A percentile compares a stretch with the other conserved stretches of the same genome.
phyloP scores from a whole-genome alignment of 2,113 vertebrate species.

The Prochilodus magdalenae region DNA sequence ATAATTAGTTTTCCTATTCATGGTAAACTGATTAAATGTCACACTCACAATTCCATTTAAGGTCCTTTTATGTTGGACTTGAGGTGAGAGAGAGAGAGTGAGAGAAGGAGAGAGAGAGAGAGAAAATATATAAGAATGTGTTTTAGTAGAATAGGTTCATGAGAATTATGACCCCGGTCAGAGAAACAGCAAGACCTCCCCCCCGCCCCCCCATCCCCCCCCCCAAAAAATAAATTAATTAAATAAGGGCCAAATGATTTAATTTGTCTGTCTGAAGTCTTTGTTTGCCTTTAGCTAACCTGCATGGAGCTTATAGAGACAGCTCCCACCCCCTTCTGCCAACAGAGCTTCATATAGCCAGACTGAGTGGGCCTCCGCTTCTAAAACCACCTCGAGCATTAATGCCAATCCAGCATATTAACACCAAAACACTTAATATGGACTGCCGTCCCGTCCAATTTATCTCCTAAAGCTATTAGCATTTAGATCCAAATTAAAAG shows the following conservation, averaged over 20 bases:
- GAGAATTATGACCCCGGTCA: no score
- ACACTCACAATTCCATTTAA: neutral
- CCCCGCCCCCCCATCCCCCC: no score
- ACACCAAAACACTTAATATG: neutral
- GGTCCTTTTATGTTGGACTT: slow-evolving; percentile 1
- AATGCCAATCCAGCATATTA: slow-evolving; percentile 18
- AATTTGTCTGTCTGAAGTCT: slow-evolving; percentile 28
- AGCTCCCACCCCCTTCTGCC: slow-evolving; percentile 14
- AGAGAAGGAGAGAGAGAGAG: neutral
- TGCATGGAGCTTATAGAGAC: slow-evolving; percentile 21
- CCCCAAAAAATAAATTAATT: no score
- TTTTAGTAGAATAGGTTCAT: neutral
- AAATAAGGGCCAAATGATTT: slow-evolving; percentile 19
- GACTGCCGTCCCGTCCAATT: neutral
- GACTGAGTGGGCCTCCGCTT: slow-evolving; percentile 15
- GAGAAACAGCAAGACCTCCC: neutral
- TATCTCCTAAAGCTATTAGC: neutral
- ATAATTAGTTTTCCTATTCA: slow-evolving; percentile 19
- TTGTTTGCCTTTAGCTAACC: slow-evolving; percentile 29
- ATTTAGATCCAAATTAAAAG: neutral
- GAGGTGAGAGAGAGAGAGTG: neutral
- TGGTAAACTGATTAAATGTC: slow-evolving; percentile 18
- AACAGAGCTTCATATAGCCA: slow-evolving; percentile 28
- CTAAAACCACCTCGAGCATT: slow-evolving; percentile 18
- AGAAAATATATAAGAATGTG: no score